Evolutionary conservation across 2,113 vertebrate species (phyloP).

Genomic region (Odontophorus gujanensis): DNA sequence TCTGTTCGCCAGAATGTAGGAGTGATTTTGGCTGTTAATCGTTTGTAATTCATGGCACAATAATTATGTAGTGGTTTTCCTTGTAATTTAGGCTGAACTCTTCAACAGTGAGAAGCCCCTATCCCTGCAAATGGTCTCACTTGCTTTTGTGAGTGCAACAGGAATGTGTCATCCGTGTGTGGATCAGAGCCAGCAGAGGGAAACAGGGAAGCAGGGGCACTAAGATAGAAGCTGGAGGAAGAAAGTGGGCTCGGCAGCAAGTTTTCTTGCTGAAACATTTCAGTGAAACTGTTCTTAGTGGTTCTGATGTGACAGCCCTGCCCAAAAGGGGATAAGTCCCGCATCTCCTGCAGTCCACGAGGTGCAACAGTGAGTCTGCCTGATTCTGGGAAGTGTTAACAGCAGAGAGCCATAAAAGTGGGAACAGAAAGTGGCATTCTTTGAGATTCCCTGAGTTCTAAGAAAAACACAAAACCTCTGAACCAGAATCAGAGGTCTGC

Average conservation of each 20-base stretch:
- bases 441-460: not conserved
- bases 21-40: not conserved
- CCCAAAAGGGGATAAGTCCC: not conserved
- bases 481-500: not conserved
- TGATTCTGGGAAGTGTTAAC: not conserved
- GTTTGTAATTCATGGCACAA: slow-evolving; percentile 15
- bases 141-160: not conserved
- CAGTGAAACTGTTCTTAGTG: not conserved
- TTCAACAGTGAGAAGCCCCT: not conserved
- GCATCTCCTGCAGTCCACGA: not conserved
- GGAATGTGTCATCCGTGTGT: slow-evolving; percentile 20
- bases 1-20: slow-evolving; percentile 20
- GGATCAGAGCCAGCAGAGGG: slow-evolving; percentile 33
- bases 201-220: not conserved
- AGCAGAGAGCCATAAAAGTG: not conserved
- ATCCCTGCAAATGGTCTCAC: not conserved
- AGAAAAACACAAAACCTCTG: not conserved
- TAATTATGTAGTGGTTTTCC: not conserved
- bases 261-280: not conserved
- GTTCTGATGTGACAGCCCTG: not conserved
- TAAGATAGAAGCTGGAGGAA: not conserved
- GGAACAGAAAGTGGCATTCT: not conserved
- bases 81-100: not conserved
- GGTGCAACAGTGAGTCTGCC: not conserved
- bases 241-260: not conserved